Conservation (phyloP, 2,113 vertebrate species). For the Cephalopterus ornatus region DNA sequence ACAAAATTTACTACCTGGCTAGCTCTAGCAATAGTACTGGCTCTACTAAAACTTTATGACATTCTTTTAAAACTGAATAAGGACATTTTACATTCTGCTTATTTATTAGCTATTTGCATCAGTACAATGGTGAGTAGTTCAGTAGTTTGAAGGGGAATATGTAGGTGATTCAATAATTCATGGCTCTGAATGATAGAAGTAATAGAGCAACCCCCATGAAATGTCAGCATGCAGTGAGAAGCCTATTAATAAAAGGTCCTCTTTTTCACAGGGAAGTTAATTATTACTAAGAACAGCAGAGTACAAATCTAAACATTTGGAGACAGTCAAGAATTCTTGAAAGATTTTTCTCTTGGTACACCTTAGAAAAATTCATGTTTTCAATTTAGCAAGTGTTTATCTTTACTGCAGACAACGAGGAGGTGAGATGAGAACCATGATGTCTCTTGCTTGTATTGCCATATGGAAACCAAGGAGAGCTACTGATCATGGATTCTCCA, state of each 20-base stretch:
- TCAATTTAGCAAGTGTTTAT: conserved; percentile 32
- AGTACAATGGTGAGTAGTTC: not conserved
- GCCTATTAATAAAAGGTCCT: not conserved
- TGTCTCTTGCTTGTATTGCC: not conserved
- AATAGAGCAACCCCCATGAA: conserved; percentile 16
- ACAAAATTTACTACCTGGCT: not conserved
- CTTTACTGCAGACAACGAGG: not conserved
- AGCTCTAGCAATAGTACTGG: not conserved
- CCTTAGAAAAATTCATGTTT: conserved; percentile 27
- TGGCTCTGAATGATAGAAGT: conserved; percentile 33
- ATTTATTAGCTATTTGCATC: conserved; percentile 44
- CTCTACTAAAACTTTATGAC: not conserved
- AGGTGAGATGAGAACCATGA: not conserved
- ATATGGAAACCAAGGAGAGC: not conserved
- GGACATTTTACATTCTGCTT: not conserved
- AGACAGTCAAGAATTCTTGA: conserved; percentile 15
- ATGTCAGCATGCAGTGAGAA: conserved; percentile 15
- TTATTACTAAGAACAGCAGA: conserved; percentile 35
- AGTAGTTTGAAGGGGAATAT: not conserved
- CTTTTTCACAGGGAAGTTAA: conserved; percentile 26
- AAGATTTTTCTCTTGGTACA: conserved; percentile 4
- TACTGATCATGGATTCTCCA: not conserved
- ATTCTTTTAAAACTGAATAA: conserved; percentile 28
- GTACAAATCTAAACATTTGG: conserved; percentile 56
- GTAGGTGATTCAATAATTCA: conserved; percentile 47